Conservation (phyloP, 2,113 vertebrate species). For the Herpetotheres cachinnans region DNA sequence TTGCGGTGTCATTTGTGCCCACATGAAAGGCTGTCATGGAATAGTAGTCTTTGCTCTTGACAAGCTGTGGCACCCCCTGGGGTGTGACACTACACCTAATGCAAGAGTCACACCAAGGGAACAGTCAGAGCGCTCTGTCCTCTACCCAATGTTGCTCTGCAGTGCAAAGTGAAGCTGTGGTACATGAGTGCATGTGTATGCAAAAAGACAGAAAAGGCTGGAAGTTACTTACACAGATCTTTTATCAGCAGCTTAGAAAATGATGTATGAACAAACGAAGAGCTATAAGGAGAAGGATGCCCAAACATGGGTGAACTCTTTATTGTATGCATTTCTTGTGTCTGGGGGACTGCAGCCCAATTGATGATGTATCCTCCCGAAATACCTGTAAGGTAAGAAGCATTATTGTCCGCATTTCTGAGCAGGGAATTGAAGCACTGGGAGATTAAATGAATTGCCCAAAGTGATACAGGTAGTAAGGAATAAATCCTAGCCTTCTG, state of each 20-base stretch:
- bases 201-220: neutral
- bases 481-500: constrained; percentile 33
- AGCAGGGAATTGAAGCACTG: neutral
- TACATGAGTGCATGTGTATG: too few relatives aligned
- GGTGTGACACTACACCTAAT: neutral
- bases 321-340: neutral
- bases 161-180: neutral
- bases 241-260: neutral
- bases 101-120: neutral
- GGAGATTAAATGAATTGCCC: neutral
- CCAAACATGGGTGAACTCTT: neutral
- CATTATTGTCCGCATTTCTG: neutral
- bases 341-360: neutral
- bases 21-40: neutral
- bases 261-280: neutral
- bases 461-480: neutral
- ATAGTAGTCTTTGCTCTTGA: neutral
- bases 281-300: neutral
- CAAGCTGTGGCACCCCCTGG: neutral
- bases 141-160: neutral
- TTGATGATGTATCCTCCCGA: neutral
- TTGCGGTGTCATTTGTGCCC: neutral
- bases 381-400: neutral
- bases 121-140: neutral
- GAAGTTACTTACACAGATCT: neutral